These are phyloP conservation scores for Mus minutoides DNA, from an alignment of 2,797 vertebrate genomes.

Conservation along the genomic window DNA sequence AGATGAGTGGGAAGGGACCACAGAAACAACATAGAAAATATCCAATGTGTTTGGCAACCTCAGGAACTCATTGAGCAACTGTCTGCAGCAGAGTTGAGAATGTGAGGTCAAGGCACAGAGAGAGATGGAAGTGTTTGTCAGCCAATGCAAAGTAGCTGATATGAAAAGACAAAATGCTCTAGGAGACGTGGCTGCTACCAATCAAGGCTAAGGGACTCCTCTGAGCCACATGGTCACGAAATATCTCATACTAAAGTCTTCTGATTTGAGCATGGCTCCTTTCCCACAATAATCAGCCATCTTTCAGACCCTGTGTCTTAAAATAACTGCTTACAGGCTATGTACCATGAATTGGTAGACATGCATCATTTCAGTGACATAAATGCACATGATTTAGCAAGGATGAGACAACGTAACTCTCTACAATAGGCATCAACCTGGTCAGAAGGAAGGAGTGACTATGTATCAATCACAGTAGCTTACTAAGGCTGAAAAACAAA, in stretches of 20 bases:
- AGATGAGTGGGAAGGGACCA: background rate
- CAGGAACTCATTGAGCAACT: background rate
- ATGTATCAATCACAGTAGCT: background rate
- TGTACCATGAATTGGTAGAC: accelerated
- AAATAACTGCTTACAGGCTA: background rate
- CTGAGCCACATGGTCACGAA: background rate
- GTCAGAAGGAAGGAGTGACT: background rate
- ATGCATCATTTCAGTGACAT: background rate
- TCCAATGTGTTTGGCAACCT: background rate
- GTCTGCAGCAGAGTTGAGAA: background rate
- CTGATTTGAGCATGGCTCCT: background rate
- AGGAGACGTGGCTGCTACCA: background rate
- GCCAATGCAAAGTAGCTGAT: background rate
- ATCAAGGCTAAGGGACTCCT: background rate
- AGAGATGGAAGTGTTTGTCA: background rate
- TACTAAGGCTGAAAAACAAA: background rate
- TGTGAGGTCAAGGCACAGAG: background rate
- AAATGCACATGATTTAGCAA: background rate
- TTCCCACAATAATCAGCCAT: background rate
- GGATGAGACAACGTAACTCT: accelerated
- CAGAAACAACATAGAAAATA: background rate
- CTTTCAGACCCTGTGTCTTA: background rate
- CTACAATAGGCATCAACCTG: background rate
- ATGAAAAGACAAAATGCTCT: background rate
- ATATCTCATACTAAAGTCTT: background rate